These are phyloP conservation scores for Caerostris extrusa DNA, from an alignment of 1,140 invertebrate genomes.

Conservation along the genomic window DNA sequence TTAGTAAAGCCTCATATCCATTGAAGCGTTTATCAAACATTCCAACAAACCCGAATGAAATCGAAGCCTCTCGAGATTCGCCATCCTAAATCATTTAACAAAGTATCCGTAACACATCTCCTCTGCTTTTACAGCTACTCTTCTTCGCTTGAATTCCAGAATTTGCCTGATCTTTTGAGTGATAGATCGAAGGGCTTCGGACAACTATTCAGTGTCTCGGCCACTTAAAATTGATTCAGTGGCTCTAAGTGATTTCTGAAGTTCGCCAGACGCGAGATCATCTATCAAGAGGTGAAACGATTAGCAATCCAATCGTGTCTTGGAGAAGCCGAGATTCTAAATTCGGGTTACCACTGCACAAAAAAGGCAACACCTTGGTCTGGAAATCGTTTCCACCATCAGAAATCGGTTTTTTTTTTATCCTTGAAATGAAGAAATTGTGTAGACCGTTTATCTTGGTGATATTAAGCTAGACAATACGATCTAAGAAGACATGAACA, in stretches of 20 bases:
- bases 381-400: neutral
- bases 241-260: neutral
- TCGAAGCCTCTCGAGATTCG: neutral
- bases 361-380: neutral
- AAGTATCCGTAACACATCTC: no score
- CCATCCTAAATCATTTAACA: neutral
- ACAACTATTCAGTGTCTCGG: slow-evolving; percentile 9
- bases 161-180: neutral
- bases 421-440: neutral
- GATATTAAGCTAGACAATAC: neutral
- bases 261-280: neutral
- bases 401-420: neutral
- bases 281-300: slow-evolving; percentile 14
- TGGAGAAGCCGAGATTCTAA: neutral
- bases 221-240: slow-evolving; percentile 48
- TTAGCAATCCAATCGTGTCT: slow-evolving; percentile 1
- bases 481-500: no score
- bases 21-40: neutral
- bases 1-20: neutral
- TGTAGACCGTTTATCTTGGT: neutral
- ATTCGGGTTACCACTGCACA: neutral
- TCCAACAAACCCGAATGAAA: neutral
- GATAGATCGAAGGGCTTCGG: slow-evolving; percentile 11
- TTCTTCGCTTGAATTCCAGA: neutral
- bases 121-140: neutral